Conservation (phyloP, 2,888 invertebrate species). For the Tenthredo livida region DNA sequence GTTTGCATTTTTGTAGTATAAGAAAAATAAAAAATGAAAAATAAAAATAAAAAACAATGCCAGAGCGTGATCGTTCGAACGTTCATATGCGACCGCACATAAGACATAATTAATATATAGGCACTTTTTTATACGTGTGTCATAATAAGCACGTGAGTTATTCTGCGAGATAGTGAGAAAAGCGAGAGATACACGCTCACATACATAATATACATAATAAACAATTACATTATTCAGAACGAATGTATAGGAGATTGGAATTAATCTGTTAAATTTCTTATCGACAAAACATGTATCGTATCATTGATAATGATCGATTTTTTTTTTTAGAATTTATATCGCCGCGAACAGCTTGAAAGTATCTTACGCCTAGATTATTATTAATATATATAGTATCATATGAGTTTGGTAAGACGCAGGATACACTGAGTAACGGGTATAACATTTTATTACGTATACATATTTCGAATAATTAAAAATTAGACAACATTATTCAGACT, state of each 20-base stretch:
- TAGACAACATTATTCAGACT: slow-evolving; percentile 1
- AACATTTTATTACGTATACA: neutral
- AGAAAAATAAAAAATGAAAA: neutral
- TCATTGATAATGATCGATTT: neutral
- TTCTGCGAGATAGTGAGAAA: neutral
- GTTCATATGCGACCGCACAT: neutral
- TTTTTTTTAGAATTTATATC: neutral
- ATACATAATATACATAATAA: neutral
- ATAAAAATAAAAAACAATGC: neutral
- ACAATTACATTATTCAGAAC: neutral
- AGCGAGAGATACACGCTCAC: neutral
- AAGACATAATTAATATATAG: neutral
- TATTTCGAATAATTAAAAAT: neutral
- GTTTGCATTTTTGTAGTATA: neutral
- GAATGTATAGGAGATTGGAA: neutral
- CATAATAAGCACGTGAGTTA: neutral
- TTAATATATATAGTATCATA: neutral
- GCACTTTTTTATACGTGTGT: neutral
- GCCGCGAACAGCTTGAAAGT: neutral
- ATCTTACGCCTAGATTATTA: neutral
- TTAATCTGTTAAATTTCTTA: neutral
- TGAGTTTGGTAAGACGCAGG: neutral
- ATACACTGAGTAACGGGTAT: neutral
- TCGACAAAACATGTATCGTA: neutral
- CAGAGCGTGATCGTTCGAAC: neutral